Percentiles rank a stretch among this genome's conserved stretches.
Conservation (phyloP, 2,797 vertebrate genomes). For the Gastrophryne carolinensis region DNA sequence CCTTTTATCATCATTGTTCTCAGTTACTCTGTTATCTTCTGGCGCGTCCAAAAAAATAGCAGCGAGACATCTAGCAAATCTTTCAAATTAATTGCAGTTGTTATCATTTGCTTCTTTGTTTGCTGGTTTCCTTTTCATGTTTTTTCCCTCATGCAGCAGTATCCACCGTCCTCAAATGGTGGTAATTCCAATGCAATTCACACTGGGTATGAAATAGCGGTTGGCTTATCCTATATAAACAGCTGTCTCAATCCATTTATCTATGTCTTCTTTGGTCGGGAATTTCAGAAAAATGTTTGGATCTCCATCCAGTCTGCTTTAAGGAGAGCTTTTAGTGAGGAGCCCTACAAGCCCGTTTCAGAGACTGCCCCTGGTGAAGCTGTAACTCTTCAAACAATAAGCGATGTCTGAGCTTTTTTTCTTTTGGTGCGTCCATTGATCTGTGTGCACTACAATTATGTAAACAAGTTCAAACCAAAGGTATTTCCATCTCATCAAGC, state of each 20-base stretch:
- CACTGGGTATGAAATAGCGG: neutral
- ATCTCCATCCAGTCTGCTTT: conserved; percentile 62
- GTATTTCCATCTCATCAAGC: no score
- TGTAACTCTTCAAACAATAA: no score
- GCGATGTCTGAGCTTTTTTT: no score
- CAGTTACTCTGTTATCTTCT: conserved; percentile 60
- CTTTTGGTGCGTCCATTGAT: no score
- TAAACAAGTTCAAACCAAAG: no score
- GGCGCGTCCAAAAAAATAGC: conserved; percentile 69
- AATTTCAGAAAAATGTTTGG: conserved; percentile 56
- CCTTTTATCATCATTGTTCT: conserved; percentile 47
- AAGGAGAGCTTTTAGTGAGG: conserved; percentile 76
- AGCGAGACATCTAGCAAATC: conserved; percentile 70
- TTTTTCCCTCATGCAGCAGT: conserved; percentile 70
- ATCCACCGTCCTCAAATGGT: neutral
- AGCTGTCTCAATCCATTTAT: conserved; percentile 53
- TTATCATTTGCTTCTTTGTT: conserved; percentile 75
- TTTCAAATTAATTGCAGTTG: conserved; percentile 76
- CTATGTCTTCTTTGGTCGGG: conserved; percentile 50
- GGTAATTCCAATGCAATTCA: neutral
- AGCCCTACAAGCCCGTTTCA: conserved; percentile 50
- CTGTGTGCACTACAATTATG: no score
- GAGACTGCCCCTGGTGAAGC: no score
- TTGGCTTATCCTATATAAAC: conserved; percentile 26
- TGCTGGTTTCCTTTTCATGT: conserved; percentile 82